These are phyloP conservation scores for Horisme vitalbata DNA, from an alignment of 2,888 invertebrate species.

Conservation along the genomic window DNA sequence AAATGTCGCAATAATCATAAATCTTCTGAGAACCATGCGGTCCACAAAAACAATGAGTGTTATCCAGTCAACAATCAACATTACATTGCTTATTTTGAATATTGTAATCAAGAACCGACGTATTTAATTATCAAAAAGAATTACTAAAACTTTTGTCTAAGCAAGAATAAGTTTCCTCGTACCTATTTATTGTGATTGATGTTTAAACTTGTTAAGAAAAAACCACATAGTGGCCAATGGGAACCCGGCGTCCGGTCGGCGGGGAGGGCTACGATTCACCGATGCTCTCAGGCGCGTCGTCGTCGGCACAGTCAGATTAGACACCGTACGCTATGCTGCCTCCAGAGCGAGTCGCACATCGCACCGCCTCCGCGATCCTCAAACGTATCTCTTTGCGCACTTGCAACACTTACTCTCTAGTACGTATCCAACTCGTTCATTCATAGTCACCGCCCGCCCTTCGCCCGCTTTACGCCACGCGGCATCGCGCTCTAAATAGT, in stretches of 20 bases:
- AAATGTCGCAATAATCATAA: constrained; percentile 25
- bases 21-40: constrained; percentile 9
- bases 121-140: constrained; percentile 1
- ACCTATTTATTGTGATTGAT: constrained; percentile 25
- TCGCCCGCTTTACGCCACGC: constrained; percentile 63
- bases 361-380: constrained; percentile 72
- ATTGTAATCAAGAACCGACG: background rate
- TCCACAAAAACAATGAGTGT: background rate
- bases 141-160: constrained; percentile 8
- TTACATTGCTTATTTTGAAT: background rate
- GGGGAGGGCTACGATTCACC: constrained; percentile 55
- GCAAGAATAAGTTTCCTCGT: constrained; percentile 20
- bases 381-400: constrained; percentile 71
- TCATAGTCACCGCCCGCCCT: constrained; percentile 66
- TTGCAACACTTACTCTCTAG: constrained; percentile 75
- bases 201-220: constrained; percentile 38
- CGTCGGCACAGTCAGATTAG: constrained; percentile 59
- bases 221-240: constrained; percentile 41
- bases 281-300: constrained; percentile 35
- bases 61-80: background rate
- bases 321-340: constrained; percentile 75
- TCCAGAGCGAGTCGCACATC: constrained; percentile 68
- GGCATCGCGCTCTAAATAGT: constrained; percentile 72
- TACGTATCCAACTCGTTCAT: constrained; percentile 75
- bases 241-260: constrained; percentile 41